Conservation (phyloP, 2,797 vertebrate genomes). For the Mustela erminea region DNA sequence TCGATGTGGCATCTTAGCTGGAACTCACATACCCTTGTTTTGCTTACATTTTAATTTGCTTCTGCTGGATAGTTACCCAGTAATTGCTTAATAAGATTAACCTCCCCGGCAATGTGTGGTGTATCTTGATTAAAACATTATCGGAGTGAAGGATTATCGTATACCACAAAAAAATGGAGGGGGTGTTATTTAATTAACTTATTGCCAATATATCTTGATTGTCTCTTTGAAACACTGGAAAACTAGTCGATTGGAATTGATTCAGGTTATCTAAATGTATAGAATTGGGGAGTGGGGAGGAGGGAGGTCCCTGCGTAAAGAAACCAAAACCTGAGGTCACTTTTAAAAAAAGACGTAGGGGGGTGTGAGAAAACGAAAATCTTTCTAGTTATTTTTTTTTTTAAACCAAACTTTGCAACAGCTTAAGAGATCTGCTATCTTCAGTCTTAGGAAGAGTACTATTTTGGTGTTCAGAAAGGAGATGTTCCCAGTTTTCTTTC, state of each 20-base stretch:
- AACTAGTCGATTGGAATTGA: slow-evolving; percentile 78
- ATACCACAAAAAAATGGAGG: slow-evolving; percentile 77
- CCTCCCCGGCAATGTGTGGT: slow-evolving; percentile 86
- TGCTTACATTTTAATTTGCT: slow-evolving; percentile 87
- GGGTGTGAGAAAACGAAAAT: not conserved
- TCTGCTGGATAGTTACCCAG: slow-evolving; percentile 85
- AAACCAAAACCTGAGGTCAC: slow-evolving; percentile 60
- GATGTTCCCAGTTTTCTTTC: not conserved
- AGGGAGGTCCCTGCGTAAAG: slow-evolving; percentile 21
- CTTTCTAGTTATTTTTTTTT: not conserved
- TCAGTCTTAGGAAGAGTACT: not conserved
- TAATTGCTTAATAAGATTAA: slow-evolving; percentile 89
- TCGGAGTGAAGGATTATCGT: slow-evolving; percentile 79
- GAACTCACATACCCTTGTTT: slow-evolving; percentile 80
- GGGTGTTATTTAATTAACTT: slow-evolving; percentile 88
- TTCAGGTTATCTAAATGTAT: slow-evolving; percentile 78
- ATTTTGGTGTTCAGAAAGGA: not conserved
- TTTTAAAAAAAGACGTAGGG: not conserved
- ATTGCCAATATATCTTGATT: slow-evolving; percentile 86
- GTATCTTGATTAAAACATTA: slow-evolving; percentile 87
- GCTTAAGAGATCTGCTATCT: not conserved
- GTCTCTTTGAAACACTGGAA: slow-evolving; percentile 78
- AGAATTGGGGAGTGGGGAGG: slow-evolving; percentile 17
- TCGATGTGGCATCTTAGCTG: slow-evolving; percentile 77
- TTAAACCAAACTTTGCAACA: not conserved